phyloP scores from a whole-genome alignment of 2,888 invertebrate genomes.

The Sthenelais limicola region DNA sequence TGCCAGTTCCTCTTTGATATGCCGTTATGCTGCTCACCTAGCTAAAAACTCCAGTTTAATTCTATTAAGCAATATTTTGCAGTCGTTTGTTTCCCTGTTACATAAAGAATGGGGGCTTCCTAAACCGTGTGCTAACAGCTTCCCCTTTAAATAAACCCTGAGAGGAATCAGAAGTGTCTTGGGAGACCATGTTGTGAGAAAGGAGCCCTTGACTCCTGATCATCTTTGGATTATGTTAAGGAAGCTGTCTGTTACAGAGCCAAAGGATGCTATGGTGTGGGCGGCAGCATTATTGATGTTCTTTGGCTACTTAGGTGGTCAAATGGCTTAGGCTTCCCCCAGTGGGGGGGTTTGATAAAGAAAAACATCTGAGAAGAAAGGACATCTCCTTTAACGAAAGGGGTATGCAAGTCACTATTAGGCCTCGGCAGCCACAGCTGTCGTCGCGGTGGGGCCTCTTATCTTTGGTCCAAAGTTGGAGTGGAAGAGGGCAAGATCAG shows the following conservation, averaged over 20 bases:
- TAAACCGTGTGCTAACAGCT: background rate
- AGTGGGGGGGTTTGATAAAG: background rate
- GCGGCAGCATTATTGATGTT: background rate
- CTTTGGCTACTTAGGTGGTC: background rate
- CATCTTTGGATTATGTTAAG: background rate
- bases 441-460: no score
- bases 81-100: background rate
- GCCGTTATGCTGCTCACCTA: background rate
- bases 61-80: no score
- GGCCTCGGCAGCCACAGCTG: no score
- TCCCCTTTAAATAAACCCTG: background rate
- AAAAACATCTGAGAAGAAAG: background rate
- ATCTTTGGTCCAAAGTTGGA: no score
- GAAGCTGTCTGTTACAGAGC: background rate
- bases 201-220: background rate
- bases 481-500: no score
- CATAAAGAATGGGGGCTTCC: background rate
- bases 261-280: background rate
- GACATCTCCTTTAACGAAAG: background rate
- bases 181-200: background rate
- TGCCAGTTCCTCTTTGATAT: background rate
- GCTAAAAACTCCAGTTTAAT: background rate
- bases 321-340: background rate
- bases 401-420: background rate
- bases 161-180: background rate